Evolutionary conservation across 2,888 invertebrate species (phyloP).

Genomic region (Caenorhabditis zanzibari): DNA sequence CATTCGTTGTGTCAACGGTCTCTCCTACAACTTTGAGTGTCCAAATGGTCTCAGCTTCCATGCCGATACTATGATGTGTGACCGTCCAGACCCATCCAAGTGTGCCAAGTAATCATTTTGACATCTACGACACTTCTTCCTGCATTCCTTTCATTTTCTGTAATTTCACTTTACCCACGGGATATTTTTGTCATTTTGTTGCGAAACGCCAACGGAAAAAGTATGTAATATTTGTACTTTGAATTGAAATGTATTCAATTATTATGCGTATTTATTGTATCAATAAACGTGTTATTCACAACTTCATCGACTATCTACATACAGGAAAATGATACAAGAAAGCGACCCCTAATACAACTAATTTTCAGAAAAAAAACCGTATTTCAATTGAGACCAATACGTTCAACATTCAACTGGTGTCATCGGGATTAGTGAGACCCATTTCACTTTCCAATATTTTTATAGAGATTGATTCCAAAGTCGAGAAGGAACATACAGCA

Average conservation of each 20-base stretch:
- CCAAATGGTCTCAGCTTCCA: conserved; percentile 80
- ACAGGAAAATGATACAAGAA: conserved; percentile 14
- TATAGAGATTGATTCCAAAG: conserved; percentile 44
- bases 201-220: background rate
- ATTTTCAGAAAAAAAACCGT: conserved; percentile 25
- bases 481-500: conserved; percentile 59
- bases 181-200: conserved; percentile 42
- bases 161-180: conserved; percentile 51
- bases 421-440: conserved; percentile 22
- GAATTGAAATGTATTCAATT: conserved; percentile 23
- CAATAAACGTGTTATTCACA: conserved; percentile 46
- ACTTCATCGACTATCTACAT: conserved; percentile 24
- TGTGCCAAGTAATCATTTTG: conserved; percentile 65
- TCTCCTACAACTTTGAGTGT: conserved; percentile 82
- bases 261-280: conserved; percentile 53
- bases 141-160: conserved; percentile 51
- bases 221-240: conserved; percentile 39
- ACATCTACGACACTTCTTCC: conserved; percentile 13
- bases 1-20: conserved; percentile 79
- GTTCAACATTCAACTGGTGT: conserved; percentile 7
- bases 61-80: conserved; percentile 76
- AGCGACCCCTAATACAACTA: conserved; percentile 27
- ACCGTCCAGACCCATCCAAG: conserved; percentile 79
- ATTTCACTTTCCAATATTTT: conserved; percentile 45
- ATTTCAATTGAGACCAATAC: conserved; percentile 49